Base-by-base conservation (phyloP, 1,140 invertebrate species). In the Zaprionus gabonicus region DNA sequence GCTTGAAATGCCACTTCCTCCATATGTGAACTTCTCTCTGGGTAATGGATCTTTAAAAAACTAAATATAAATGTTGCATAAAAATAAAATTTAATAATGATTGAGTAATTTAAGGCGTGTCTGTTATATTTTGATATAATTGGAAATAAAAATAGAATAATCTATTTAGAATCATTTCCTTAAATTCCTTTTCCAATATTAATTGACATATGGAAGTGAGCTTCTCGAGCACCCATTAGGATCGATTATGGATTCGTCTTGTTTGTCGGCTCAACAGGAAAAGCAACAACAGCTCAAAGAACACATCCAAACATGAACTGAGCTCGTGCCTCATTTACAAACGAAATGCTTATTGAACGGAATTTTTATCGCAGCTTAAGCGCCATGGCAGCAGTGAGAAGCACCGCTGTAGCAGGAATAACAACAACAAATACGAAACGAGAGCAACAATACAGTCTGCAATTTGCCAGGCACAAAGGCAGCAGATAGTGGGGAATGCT, bases 291-390 rank as follows among this genome's bases (percentile, higher is more conserved):
- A 81, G 78, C 80, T 60, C 56, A 38, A 55, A 25, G 62, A 23
- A 41, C 10, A 34, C 10, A 49, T 25, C 12, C 23, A 38, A 49
- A 27, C 44, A 20, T 28, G 27, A 64, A 62, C 27, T 46, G n/a
- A 25, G 4, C 60, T 58, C 55, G 56, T 66, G 31, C 41, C 63
- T 20, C 20, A 46, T 59, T 9, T 38, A 66, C 67, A 85, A 85
- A 86, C 82, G 78, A 87, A 81, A 81, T 88, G 74, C 84, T 88
- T 87, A 84, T 84, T 85, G 81, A 84, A 81, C 68, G 79, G 74
- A 84, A 82, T 87, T 87, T 88, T 84, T 84, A 87, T 88, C 85
- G 84, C 66, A 71, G 85, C 85, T 88, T 90, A 84, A 90, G 49
- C 69, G 81, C 69, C 85, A 90, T 88, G 85, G 71, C 78, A 88